A percentile compares a stretch with the other conserved stretches of the same genome.
These are phyloP conservation scores for Rhinophrynus dorsalis DNA, from an alignment of 2,797 vertebrate species.

Conservation along the genomic window DNA sequence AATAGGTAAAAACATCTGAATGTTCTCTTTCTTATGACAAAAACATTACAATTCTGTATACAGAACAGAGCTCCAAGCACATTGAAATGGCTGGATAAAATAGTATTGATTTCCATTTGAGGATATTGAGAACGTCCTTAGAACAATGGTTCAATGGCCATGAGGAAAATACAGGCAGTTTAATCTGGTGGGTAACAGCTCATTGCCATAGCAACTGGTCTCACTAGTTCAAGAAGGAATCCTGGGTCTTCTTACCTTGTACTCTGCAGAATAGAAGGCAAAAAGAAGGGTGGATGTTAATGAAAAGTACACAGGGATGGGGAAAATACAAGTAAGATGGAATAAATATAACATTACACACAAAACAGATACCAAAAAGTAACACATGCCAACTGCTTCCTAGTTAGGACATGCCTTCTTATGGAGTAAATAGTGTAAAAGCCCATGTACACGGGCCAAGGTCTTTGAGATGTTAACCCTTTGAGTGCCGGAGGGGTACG, in stretches of 20 bases:
- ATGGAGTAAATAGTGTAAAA: no score
- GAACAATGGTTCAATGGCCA: slow-evolving; percentile 2
- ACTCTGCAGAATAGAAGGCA: slow-evolving; percentile 74
- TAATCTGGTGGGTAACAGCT: not conserved
- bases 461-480: no score
- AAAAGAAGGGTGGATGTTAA: no score
- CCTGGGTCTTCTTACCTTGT: slow-evolving; percentile 80
- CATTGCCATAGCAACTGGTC: slow-evolving; percentile 16
- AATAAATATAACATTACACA: no score
- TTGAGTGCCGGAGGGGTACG: no score
- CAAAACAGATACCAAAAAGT: no score
- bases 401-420: no score
- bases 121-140: slow-evolving; percentile 9
- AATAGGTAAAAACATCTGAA: no score
- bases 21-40: no score
- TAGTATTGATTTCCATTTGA: slow-evolving; percentile 9
- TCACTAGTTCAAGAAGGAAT: slow-evolving; percentile 41
- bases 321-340: not conserved
- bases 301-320: not conserved
- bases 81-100: slow-evolving; percentile 2
- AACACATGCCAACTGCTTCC: no score
- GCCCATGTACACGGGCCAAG: no score
- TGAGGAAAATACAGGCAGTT: not conserved
- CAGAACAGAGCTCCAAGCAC: not conserved
- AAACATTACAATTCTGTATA: not conserved